These are phyloP conservation scores for Anagyrus pseudococci DNA, from an alignment of 2,888 invertebrate species.

Conservation along the genomic window DNA sequence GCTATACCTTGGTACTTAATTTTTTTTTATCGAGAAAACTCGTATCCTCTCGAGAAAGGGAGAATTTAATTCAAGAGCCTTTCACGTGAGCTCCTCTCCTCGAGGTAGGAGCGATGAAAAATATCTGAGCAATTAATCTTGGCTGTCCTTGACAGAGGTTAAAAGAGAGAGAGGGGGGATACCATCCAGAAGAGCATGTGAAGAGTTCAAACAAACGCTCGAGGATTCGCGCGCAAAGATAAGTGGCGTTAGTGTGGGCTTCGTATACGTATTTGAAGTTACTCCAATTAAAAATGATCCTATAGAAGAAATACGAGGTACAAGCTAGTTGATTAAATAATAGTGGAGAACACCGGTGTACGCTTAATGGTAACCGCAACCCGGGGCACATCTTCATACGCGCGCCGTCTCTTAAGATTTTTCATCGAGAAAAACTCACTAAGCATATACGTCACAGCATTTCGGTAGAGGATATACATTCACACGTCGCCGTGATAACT, in stretches of 20 bases:
- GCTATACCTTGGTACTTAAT: background rate
- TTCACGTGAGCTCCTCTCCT: background rate
- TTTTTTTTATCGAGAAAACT: slow-evolving; percentile 2
- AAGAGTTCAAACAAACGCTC: background rate
- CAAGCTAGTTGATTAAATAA: no score
- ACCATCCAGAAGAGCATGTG: background rate
- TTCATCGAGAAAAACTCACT: background rate
- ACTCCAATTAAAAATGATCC: no score
- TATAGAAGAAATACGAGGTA: no score
- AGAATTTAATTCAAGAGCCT: slow-evolving; percentile 12
- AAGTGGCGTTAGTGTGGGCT: background rate
- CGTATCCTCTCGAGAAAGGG: background rate
- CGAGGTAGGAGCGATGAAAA: slow-evolving; percentile 14
- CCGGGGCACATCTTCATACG: no score
- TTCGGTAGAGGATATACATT: background rate
- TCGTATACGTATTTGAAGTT: no score
- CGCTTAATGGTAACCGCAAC: no score
- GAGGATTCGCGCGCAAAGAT: background rate
- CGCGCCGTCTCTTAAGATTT: no score
- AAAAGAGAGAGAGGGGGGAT: background rate
- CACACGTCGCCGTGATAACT: background rate
- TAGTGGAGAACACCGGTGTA: no score
- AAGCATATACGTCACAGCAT: background rate
- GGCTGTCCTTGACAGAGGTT: slow-evolving; percentile 16
- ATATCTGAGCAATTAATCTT: slow-evolving; percentile 25